Evolutionary conservation across 1,140 invertebrate species (phyloP).

Genomic region (Agrilus planipennis): DNA sequence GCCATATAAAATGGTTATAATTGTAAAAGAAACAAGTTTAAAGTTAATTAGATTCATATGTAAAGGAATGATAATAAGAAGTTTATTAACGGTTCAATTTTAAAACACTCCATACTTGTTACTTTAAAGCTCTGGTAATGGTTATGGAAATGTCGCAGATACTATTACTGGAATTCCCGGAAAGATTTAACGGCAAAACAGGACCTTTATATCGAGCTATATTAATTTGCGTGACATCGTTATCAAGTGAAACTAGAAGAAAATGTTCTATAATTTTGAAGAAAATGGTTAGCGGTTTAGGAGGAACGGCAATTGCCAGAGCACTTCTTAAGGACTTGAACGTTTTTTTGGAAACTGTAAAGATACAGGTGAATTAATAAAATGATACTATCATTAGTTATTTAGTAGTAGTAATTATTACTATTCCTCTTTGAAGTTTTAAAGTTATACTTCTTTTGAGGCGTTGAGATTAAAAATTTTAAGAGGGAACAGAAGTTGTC

Average conservation of each 20-base stretch:
- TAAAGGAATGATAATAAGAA: too few relatives aligned
- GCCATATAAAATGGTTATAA: too few relatives aligned
- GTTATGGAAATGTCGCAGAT: slow-evolving; percentile 51
- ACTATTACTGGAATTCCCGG: slow-evolving; percentile 47
- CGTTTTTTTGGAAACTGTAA: slow-evolving; percentile 1
- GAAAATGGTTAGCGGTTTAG: slow-evolving; percentile 26
- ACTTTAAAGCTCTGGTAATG: slow-evolving; percentile 42
- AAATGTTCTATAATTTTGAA: slow-evolving; percentile 30
- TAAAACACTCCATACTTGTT: too few relatives aligned
- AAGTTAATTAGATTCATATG: too few relatives aligned
- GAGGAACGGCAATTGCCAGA: slow-evolving; percentile 35
- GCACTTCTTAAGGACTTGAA: slow-evolving; percentile 47
- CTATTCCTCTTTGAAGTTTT: too few relatives aligned
- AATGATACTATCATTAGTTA: too few relatives aligned
- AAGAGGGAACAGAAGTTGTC: too few relatives aligned
- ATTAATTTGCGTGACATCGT: slow-evolving; percentile 46
- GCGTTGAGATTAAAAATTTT: too few relatives aligned
- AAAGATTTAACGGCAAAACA: slow-evolving; percentile 43
- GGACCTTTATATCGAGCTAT: slow-evolving; percentile 48
- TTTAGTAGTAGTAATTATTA: too few relatives aligned
- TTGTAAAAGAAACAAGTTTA: too few relatives aligned
- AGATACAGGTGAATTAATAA: neutral
- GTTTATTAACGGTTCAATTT: too few relatives aligned
- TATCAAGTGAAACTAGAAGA: slow-evolving; percentile 20
- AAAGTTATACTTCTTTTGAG: too few relatives aligned